Percentiles rank a stretch among this genome's conserved stretches.
Conservation (phyloP, 2,888 invertebrate species). For the Eupithecia abbreviata region DNA sequence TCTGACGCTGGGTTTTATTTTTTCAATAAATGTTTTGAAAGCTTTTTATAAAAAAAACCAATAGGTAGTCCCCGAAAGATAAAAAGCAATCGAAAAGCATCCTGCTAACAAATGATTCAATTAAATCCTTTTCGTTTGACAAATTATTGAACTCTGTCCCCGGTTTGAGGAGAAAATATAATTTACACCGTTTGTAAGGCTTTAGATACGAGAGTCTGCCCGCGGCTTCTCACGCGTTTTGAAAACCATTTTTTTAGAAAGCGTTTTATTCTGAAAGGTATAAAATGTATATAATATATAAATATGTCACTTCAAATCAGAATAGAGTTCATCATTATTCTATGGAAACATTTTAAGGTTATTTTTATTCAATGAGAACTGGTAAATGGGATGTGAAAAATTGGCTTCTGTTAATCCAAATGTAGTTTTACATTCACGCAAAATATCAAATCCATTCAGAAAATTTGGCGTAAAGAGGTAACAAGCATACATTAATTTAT, state of each 20-base stretch:
- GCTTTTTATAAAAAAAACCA: conserved; percentile 1
- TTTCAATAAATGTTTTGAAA: neutral
- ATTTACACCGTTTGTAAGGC: neutral
- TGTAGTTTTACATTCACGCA: neutral
- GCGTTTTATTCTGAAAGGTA: too few species aligned
- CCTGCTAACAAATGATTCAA: conserved; percentile 21
- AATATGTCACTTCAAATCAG: neutral
- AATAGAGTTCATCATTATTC: neutral
- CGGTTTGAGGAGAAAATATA: conserved; percentile 2
- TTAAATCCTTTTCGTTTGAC: conserved; percentile 28
- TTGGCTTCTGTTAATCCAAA: neutral
- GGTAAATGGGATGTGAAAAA: neutral
- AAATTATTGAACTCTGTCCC: conserved; percentile 28
- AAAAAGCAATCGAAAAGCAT: conserved; percentile 21
- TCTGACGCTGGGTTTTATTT: neutral
- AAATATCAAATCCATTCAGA: neutral
- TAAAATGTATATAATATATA: too few species aligned
- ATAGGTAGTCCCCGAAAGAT: conserved; percentile 4
- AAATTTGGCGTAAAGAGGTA: neutral
- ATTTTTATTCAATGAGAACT: neutral
- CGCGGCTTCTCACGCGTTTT: neutral
- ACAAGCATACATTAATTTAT: neutral
- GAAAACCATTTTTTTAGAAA: too few species aligned
- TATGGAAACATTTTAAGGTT: neutral
- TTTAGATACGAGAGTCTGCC: neutral